These are phyloP conservation scores for Cybosia mesomella DNA, from an alignment of 2,888 invertebrate genomes.

Conservation along the genomic window DNA sequence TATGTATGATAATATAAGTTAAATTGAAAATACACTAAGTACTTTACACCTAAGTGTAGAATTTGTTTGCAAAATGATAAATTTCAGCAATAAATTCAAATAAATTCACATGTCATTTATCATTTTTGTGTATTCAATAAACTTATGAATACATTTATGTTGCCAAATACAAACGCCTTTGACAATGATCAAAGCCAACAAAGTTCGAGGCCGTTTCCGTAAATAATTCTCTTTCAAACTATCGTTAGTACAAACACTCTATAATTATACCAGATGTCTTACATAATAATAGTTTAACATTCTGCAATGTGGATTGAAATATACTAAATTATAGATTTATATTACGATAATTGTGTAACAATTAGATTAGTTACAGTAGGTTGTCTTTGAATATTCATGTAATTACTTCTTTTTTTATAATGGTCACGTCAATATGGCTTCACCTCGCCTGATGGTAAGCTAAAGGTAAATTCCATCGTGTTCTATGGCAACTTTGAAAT, in stretches of 20 bases:
- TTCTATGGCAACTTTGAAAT: background rate
- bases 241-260: background rate
- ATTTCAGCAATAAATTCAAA: conserved; percentile 8
- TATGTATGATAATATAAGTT: background rate
- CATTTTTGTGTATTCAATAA: conserved; percentile 8
- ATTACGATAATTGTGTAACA: background rate
- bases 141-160: conserved; percentile 13
- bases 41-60: background rate
- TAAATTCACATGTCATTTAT: conserved; percentile 5
- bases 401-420: no score
- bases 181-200: conserved; percentile 5
- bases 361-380: background rate
- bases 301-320: background rate
- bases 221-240: conserved; percentile 8
- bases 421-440: no score
- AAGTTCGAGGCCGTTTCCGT: conserved; percentile 19
- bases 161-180: conserved; percentile 11
- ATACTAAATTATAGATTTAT: background rate
- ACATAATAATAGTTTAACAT: background rate
- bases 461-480: no score
- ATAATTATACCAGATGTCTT: conserved; percentile 4
- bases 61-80: background rate
- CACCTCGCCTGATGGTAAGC: background rate
- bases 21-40: background rate
- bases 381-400: background rate